Evolutionary conservation across 1,140 invertebrate genomes (phyloP).

Genomic region (Ceratitis capitata): DNA sequence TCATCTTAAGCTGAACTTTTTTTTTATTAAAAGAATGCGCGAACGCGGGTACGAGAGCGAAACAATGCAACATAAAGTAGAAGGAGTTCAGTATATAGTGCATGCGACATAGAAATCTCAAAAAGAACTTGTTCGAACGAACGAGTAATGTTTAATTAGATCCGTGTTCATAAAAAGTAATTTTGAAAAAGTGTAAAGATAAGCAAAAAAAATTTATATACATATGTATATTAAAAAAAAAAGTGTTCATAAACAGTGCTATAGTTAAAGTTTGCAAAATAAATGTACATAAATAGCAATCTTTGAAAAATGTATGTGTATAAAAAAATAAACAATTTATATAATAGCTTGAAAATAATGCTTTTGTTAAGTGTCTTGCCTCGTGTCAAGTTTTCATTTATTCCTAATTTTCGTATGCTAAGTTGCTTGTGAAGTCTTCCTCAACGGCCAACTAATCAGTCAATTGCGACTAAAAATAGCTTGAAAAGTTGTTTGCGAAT

Average conservation of each 20-base stretch:
- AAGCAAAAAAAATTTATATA: neutral
- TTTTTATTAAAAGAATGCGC: neutral
- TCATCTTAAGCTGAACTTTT: neutral
- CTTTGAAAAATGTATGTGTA: neutral
- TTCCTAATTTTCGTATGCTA: neutral
- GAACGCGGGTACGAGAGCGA: conserved; percentile 4
- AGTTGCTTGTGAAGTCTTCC: neutral
- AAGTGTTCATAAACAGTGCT: neutral
- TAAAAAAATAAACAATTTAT: neutral
- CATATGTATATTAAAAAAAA: neutral
- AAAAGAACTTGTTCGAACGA: neutral
- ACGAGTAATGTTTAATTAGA: neutral
- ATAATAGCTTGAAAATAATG: neutral
- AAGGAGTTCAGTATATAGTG: neutral
- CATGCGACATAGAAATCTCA: neutral
- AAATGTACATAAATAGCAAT: neutral
- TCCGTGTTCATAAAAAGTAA: conserved; percentile 6
- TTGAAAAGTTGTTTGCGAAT: neutral
- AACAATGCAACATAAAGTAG: neutral
- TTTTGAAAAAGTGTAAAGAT: neutral
- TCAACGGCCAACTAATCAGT: neutral
- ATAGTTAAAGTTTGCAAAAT: too few relatives aligned
- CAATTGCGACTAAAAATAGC: neutral
- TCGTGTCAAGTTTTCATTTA: neutral
- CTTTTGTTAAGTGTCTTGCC: neutral